Evolutionary conservation across 2,888 invertebrate species (phyloP), one percentile per base, ranked within the genome.

Genomic region (Cephus sareptanus): DNA sequence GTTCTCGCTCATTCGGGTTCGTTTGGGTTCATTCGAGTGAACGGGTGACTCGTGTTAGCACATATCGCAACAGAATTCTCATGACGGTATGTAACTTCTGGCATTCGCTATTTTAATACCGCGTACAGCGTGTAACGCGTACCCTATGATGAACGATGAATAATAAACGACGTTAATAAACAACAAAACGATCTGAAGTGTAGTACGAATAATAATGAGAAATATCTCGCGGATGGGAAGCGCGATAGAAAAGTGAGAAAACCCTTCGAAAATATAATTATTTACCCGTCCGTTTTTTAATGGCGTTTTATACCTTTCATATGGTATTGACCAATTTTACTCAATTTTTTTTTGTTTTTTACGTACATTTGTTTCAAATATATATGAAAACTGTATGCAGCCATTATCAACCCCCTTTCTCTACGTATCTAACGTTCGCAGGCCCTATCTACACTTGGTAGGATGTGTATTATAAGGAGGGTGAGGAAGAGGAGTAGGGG

Each of bases 121-220:
- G 78, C 76, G 81, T 79, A 79, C 79, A 81, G 77, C 82, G 79
- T 84, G 86, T 82, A 85, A 82, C 85, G 79, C 76, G 80, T 81
- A 80, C 69, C 34, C 81, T 84, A 85, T 84, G 86, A 86, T 85
- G 85, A 89, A 87, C 87, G 87, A 89, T 89, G 88, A 87, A 89
- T 89, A 89, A 88, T 89, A 87, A 89, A 88, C 85, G 86, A 83
- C 84, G 80, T 80, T 88, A 85, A 88, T 86, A 86, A 89, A 87
- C 86, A 85, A 86, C 84, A 85, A 87, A 88, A 89, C 84, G 84
- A 81, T 83, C 85, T 82, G 82, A 86, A 86, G 83, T 87, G 84
- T 82, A 87, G 82, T 81, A 82, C 85, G 85, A 86, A 87, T 88
- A 88, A 88, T 88, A 88, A 89, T 89, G 40, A 56, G 40, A 56